Evolutionary conservation across 2,113 vertebrate genomes (phyloP).

Genomic region (Grammomys dolichurus): DNA sequence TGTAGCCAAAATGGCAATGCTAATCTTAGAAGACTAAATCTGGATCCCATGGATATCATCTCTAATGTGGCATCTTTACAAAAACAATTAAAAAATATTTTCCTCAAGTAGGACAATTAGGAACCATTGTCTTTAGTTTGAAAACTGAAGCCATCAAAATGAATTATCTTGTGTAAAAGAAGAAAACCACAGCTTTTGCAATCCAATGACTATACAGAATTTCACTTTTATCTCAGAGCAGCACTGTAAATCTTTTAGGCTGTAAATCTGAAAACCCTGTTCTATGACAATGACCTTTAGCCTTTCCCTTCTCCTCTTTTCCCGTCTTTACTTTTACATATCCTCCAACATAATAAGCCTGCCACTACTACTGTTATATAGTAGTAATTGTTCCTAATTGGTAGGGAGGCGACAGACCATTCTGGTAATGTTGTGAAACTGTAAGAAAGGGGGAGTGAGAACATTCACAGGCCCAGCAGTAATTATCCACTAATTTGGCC

Average conservation of each 20-base stretch:
- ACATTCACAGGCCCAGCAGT: slow-evolving; percentile 93
- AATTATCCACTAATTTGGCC: slow-evolving; percentile 99
- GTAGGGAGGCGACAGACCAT: slow-evolving; percentile 97
- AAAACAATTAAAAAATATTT: slow-evolving; percentile 15
- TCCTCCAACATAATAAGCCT: slow-evolving; percentile 94
- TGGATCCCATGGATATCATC: slow-evolving; percentile 35
- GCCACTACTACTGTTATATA: slow-evolving; percentile 95
- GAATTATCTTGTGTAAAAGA: slow-evolving; percentile 34
- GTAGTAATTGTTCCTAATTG: slow-evolving; percentile 99
- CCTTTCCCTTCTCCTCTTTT: slow-evolving; percentile 71
- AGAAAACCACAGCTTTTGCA: slow-evolving; percentile 55
- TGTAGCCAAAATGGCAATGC: slow-evolving; percentile 21
- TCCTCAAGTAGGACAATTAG: background rate
- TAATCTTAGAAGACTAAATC: slow-evolving; percentile 72
- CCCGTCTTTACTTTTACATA: slow-evolving; percentile 90
- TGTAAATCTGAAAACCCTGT: slow-evolving; percentile 66
- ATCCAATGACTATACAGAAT: slow-evolving; percentile 6
- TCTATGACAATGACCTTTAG: slow-evolving; percentile 78
- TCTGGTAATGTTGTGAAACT: slow-evolving; percentile 94
- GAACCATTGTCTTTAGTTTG: slow-evolving; percentile 45
- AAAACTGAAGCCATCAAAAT: slow-evolving; percentile 69
- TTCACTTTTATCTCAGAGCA: slow-evolving; percentile 45
- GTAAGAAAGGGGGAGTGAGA: slow-evolving; percentile 92
- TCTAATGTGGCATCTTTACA: slow-evolving; percentile 36
- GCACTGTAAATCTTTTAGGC: slow-evolving; percentile 35